phyloP scores from a whole-genome alignment of 2,113 vertebrate species.

The Xiphophorus maculatus region DNA sequence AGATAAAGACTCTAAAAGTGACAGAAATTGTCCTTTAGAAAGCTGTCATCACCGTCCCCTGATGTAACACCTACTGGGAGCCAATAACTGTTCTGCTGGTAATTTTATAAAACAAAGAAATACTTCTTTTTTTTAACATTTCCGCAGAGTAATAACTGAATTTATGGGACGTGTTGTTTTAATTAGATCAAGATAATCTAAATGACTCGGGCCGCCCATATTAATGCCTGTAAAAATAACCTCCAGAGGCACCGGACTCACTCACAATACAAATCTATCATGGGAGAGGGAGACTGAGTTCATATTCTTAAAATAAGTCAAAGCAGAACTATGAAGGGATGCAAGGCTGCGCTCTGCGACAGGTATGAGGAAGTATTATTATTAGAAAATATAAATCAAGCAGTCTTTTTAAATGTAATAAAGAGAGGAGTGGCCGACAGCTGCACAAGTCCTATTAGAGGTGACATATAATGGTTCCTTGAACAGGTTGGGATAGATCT shows the following conservation, averaged over 20 bases:
- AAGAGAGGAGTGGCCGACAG: background rate
- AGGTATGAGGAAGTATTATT: background rate
- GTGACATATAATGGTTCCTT: slow-evolving; percentile 1
- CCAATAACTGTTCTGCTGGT: no score
- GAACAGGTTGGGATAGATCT: no score
- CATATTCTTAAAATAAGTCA: background rate
- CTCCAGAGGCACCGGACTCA: background rate
- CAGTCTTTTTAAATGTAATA: background rate
- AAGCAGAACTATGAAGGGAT: background rate
- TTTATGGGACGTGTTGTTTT: no score
- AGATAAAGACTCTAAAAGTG: no score
- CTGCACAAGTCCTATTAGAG: background rate
- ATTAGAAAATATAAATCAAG: background rate
- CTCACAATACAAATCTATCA: slow-evolving; percentile 1
- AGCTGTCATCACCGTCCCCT: no score
- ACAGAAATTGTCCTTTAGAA: no score
- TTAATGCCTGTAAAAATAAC: background rate
- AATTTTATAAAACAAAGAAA: no score
- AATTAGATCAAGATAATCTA: no score
- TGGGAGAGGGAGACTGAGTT: background rate
- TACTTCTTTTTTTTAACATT: no score
- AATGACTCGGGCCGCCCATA: background rate
- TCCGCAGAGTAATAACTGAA: no score
- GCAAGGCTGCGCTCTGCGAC: background rate
- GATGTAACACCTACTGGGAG: no score